These are phyloP conservation scores for Drosophila mojavensis DNA, from an alignment of 1,140 invertebrate species.

Conservation along the genomic window DNA sequence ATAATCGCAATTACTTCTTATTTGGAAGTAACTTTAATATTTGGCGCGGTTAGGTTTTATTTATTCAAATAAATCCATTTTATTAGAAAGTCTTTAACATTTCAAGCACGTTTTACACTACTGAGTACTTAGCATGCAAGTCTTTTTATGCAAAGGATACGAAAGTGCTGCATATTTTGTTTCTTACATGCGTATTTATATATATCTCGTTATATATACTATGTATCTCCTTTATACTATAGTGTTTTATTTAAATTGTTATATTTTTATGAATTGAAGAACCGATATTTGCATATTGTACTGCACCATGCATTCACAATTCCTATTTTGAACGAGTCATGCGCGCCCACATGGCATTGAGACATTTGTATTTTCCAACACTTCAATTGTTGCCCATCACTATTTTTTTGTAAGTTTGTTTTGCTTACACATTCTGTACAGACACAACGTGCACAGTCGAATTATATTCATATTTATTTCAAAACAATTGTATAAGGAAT, in stretches of 20 bases:
- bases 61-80: background rate
- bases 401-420: constrained; percentile 49
- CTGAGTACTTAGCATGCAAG: too few species aligned
- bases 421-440: constrained; percentile 44
- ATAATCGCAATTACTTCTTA: background rate
- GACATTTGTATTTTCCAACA: constrained; percentile 9
- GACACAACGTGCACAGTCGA: constrained; percentile 51
- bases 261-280: background rate
- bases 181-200: too few species aligned
- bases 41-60: constrained; percentile 19
- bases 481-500: background rate
- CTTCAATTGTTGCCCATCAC: constrained; percentile 19
- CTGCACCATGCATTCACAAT: background rate
- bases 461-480: background rate
- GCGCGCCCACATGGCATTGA: constrained; percentile 16
- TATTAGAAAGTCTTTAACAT: background rate
- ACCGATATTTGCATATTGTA: constrained; percentile 3
- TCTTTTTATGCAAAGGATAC: background rate
- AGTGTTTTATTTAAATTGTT: background rate
- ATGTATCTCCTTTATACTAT: background rate
- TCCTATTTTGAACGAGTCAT: constrained; percentile 14
- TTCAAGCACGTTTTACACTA: background rate
- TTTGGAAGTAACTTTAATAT: background rate
- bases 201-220: too few species aligned
- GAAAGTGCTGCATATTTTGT: background rate